These are phyloP conservation scores for Centruroides vittatus DNA, from an alignment of 1,140 invertebrate species.

Conservation along the genomic window DNA sequence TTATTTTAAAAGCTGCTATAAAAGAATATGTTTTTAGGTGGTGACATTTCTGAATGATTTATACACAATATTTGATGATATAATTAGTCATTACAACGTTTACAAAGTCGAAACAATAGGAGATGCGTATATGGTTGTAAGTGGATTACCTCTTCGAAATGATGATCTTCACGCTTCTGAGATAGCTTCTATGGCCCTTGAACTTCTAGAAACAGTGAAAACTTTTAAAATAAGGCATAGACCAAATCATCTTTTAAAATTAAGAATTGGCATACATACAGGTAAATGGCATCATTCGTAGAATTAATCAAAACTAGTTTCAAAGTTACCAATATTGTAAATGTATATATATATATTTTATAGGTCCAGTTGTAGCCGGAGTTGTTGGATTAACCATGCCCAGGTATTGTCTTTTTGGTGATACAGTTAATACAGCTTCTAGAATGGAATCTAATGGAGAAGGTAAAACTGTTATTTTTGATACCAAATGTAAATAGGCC, in stretches of 20 bases:
- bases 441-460: conserved; percentile 80
- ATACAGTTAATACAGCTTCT: conserved; percentile 43
- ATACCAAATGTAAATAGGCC: not conserved
- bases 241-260: conserved; percentile 74
- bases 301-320: not conserved
- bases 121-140: conserved; percentile 42
- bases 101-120: conserved; percentile 92
- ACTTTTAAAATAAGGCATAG: conserved; percentile 81
- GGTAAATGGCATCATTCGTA: conserved; percentile 37
- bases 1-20: too few species aligned
- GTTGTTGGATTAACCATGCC: conserved; percentile 89
- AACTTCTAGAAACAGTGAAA: conserved; percentile 73
- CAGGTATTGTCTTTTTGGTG: conserved; percentile 31
- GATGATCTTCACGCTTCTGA: conserved; percentile 81
- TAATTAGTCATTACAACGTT: conserved; percentile 89
- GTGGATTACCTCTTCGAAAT: conserved; percentile 79
- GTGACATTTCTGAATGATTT: conserved; percentile 91
- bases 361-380: conserved; percentile 65
- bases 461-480: conserved; percentile 37
- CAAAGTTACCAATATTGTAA: conserved; percentile 2
- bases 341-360: too few species aligned
- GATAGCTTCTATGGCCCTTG: conserved; percentile 90
- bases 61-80: conserved; percentile 85
- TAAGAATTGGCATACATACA: conserved; percentile 88
- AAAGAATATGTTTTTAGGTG: conserved; percentile 33